Evolutionary conservation across 2,113 vertebrate species (phyloP), one percentile per base, ranked within the genome.

Genomic region (Tupaia chinensis): DNA sequence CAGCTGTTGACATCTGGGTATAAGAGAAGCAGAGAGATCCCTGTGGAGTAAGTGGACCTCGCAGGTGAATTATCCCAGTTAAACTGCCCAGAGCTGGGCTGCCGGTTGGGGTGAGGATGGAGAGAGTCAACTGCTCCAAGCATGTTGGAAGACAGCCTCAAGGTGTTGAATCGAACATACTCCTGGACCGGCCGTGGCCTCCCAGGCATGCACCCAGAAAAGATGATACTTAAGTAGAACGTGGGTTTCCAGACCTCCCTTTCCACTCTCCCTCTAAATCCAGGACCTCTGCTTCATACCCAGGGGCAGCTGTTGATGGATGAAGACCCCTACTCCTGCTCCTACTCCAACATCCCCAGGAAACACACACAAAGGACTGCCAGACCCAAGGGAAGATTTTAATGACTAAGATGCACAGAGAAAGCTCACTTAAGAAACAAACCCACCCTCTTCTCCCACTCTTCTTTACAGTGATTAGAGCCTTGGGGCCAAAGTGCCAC

Each of bases 1-100:
- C 99, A 99, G 90, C 99, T 99, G 98, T 99, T 99, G 94, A 99
- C 99, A 98, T 99, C 99, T 99, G 98, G 66, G 97, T 3, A 79
- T 70, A 98, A 97, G 56, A 98, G 83, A 98, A 96, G 25, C 85
- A 96, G 72, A 98, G 61, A 97, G 58, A 87, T 60, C 56, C 20
- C 56, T 22, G 0, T 1, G 54, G 76, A 85, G 32, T 78, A 60
- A 86, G 90, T 66, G 70, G 63, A 19, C 25, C 6, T 73, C 9
- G 54, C 34, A 53, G 5, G 34, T 60, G 60, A 91, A 58, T n/a
- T 32, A 23, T 63, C 53, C 27, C 2, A 4, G 69, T 6, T 44
- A 6, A 54, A 56, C 7, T 29, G 89, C 86, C 16, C 19, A 16
- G 7, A 56, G 54, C 19, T 19, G 78, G 74, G 72, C 27, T 58